A percentile compares a stretch with the other conserved stretches of the same genome.
Conservation (phyloP, 2,888 invertebrate genomes). For the Volucella zonaria region DNA sequence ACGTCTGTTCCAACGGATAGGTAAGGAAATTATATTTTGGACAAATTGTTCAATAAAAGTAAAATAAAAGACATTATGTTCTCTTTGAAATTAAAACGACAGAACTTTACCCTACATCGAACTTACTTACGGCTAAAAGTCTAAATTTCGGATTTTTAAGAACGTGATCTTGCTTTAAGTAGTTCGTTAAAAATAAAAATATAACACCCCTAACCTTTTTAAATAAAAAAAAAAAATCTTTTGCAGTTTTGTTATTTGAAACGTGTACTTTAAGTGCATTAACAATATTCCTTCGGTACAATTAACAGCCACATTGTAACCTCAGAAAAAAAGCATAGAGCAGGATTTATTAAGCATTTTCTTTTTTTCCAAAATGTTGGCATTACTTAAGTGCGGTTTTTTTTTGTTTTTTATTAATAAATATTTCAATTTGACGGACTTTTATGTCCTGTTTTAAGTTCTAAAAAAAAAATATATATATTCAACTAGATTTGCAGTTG, state of each 20-base stretch:
- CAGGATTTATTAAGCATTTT: conserved; percentile 45
- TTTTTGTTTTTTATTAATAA: too few species aligned
- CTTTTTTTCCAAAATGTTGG: conserved; percentile 30
- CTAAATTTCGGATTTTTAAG: too few species aligned
- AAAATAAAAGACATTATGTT: too few species aligned
- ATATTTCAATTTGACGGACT: conserved; percentile 17
- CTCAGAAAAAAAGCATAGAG: conserved; percentile 49
- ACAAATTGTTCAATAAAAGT: too few species aligned
- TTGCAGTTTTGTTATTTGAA: not conserved
- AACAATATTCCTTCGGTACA: conserved; percentile 15
- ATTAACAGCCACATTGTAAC: conserved; percentile 27
- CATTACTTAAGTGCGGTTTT: conserved; percentile 32
- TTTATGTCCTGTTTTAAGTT: conserved; percentile 34
- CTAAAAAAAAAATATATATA: not conserved
- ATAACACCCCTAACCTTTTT: too few species aligned
- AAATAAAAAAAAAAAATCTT: not conserved
- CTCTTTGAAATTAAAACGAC: too few species aligned
- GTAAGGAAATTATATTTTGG: too few species aligned
- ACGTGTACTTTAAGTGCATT: conserved; percentile 12
- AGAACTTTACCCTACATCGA: too few species aligned
- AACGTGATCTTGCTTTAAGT: too few species aligned
- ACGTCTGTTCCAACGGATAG: too few species aligned
- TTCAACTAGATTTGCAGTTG: conserved; percentile 10
- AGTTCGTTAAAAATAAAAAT: too few species aligned
- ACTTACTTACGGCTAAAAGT: too few species aligned